Evolutionary conservation across 2,797 vertebrate genomes (phyloP), one percentile per base, ranked within the genome.

Genomic region (Falco cherrug): DNA sequence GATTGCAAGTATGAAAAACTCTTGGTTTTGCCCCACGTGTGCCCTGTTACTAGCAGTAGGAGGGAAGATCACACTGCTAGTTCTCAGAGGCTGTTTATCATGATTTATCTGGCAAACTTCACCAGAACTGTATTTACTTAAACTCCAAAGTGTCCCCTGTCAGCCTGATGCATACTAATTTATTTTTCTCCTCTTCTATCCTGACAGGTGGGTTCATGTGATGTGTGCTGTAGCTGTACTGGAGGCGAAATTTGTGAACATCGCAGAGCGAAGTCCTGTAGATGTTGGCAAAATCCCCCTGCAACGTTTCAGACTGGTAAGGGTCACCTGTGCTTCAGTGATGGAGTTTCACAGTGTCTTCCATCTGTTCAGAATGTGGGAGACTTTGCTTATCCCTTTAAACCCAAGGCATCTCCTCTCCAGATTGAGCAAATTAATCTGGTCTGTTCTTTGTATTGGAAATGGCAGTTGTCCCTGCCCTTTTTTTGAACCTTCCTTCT

Each of bases 241-340:
- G 96, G 99, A 99, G 97, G 99, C 99, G 68, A 99, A 99, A 82
- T 99, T 99, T 96, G 98, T 99, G 96, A 99, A 99, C 97, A 98
- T 99, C n/a, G 98, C 98, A 3, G 99, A 99, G 86, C 98, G 99
- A 75, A 98, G 99, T 89, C 99, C 99, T 13, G 97, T 99, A 50
- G 99, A 99, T 96, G 98, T 99, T 94, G 98, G 99, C 84, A 98
- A 98, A 90, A 99, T 99, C 54, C 99, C 99, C 5, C 89, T 99
- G 96, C 98, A 99, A 13, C 98, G 99, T 60, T 99, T 99, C 97
- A 99, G 98, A 94, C 99, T 99, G 99, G 99, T 99, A 98, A 98
- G 98, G 71, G 50, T 87, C 91, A 63, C 45, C 25, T 50, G 12
- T 50, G 74, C 24, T 57, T 74, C 59, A 28, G 35, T 14, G 1